Evolutionary conservation across 1,140 invertebrate species (phyloP).

Genomic region (Helicorthomorpha holstii): DNA sequence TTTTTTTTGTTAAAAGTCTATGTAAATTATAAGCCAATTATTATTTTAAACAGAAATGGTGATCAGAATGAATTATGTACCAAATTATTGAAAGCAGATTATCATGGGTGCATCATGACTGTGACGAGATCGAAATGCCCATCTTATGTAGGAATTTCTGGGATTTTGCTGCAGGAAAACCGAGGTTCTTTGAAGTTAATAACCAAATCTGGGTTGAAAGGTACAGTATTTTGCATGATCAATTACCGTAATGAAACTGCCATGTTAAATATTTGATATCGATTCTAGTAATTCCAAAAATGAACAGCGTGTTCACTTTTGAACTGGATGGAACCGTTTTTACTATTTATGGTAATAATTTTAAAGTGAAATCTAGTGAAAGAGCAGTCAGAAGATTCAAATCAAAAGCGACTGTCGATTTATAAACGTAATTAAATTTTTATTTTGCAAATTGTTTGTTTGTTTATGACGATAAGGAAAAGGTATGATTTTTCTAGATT

Average conservation of each 20-base stretch:
- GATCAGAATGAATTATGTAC: no score
- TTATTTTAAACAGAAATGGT: no score
- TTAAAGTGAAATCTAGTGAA: neutral
- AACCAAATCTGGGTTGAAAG: no score
- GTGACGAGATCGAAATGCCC: neutral
- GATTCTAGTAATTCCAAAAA: neutral
- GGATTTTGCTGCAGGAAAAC: neutral
- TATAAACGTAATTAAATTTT: no score
- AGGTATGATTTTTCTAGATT: no score
- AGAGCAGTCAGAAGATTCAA: neutral
- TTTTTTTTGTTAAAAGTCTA: no score
- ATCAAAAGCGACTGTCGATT: neutral
- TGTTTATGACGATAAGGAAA: no score
- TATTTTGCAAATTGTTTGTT: no score
- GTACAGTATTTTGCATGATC: neutral
- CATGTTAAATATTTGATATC: neutral
- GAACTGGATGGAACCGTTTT: neutral
- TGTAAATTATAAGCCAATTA: no score
- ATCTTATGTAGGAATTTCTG: neutral
- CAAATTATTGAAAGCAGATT: neutral
- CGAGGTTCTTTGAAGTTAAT: neutral
- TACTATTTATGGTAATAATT: neutral
- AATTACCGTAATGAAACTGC: neutral
- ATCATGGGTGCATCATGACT: neutral
- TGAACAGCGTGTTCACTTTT: neutral